A percentile compares a stretch with the other conserved stretches of the same genome.
These are phyloP conservation scores for Coreius guichenoti DNA, from an alignment of 2,797 vertebrate genomes.

Conservation along the genomic window DNA sequence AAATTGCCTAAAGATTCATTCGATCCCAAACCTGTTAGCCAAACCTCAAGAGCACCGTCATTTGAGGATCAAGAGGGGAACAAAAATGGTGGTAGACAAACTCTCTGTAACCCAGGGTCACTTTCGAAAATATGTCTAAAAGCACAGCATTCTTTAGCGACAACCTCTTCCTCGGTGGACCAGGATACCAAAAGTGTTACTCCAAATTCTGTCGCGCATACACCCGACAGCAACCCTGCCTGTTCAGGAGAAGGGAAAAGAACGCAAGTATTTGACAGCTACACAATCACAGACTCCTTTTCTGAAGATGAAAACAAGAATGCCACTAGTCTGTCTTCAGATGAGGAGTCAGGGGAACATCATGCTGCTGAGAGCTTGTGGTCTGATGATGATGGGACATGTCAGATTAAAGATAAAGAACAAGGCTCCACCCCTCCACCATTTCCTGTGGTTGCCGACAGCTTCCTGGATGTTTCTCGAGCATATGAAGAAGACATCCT, in stretches of 20 bases:
- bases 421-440: neutral
- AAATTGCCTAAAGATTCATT: neutral
- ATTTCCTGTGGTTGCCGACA: neutral
- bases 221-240: neutral
- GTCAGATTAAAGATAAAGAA: conserved; percentile 15
- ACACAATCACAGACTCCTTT: neutral
- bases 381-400: conserved; percentile 17
- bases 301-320: conserved; percentile 18
- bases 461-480: conserved; percentile 78
- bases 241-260: neutral
- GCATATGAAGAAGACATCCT: conserved; percentile 91
- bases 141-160: conserved; percentile 2
- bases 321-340: neutral
- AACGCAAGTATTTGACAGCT: neutral
- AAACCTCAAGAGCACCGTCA: neutral
- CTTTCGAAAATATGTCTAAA: conserved; percentile 20
- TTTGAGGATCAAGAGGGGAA: neutral
- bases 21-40: neutral
- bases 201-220: neutral
- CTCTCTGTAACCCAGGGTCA: neutral
- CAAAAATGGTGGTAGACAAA: neutral
- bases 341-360: conserved; percentile 37
- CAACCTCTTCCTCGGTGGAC: neutral
- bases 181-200: neutral
- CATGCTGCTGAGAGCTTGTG: neutral